Evolutionary conservation across 2,888 invertebrate species (phyloP), one percentile per base, ranked within the genome.

Genomic region (Gastracanthus pulcherrimus): DNA sequence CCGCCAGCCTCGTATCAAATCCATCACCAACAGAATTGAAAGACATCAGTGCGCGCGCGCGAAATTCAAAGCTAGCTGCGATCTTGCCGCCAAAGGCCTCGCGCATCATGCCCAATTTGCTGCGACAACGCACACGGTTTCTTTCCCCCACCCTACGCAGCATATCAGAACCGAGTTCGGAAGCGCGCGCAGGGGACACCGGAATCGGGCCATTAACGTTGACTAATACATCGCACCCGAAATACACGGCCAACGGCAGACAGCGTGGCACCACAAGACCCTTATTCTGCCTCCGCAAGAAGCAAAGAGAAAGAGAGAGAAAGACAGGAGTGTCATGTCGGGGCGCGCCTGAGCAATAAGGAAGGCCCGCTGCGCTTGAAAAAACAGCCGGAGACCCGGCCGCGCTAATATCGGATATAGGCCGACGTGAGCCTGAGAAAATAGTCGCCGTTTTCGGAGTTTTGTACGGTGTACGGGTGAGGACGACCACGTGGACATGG

Each of bases 341-440:
- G 66, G 76, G 77, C 55, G 77, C 55, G 78, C 80, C 78, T 31
- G 76, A 86, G 90, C 88, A 90, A 90, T 90, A 90, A 91, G 91
- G 91, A 91, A 91, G 89, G 88, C 89, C 89, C 87, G 86, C 87
- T 88, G 89, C 87, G 89, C 89, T 91, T 91, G 87, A 88, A 90
- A 91, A 90, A 91, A 91, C 89, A 90, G 55, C 85, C n/a, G 86
- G 86, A 87, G 88, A 87, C 48, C 51, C n/a, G n/a, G 34, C 62
- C 16, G 31, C 88, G 87, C 88, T 89, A 89, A 91, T 91, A 90
- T 90, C 88, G 88, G 86, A 84, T n/a, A n/a, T 86, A 86, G 88
- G 83, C 86, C 86, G n/a, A n/a, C n/a, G 84, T 83, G 84, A 87
- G 89, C 89, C 90, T 90, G 90, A 90, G 89, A 90, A 91, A 91